phyloP scores from a whole-genome alignment of 1,140 invertebrate species.

The Drosophila cardini region DNA sequence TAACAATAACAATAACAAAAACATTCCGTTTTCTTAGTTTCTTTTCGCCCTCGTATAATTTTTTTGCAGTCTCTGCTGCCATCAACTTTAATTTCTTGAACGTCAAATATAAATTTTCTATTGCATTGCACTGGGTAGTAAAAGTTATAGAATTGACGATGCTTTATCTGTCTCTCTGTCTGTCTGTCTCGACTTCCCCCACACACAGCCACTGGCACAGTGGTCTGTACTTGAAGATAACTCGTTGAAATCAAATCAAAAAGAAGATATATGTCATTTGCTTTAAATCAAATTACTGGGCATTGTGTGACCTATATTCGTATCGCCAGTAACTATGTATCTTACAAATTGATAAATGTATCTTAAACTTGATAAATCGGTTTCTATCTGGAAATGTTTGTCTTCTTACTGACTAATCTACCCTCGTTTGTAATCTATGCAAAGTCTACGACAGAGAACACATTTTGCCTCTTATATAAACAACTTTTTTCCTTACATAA shows the following conservation, averaged over 20 bases:
- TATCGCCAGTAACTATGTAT: slow-evolving; percentile 2
- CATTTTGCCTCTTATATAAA: slow-evolving; percentile 4
- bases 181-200: slow-evolving; percentile 5
- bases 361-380: background rate
- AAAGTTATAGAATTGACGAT: slow-evolving; percentile 22
- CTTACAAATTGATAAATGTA: background rate
- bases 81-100: slow-evolving; percentile 52
- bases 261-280: background rate
- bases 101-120: slow-evolving; percentile 23
- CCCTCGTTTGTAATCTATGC: slow-evolving; percentile 13
- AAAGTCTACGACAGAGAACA: background rate
- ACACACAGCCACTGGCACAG: slow-evolving; percentile 16
- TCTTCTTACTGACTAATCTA: background rate
- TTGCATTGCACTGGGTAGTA: slow-evolving; percentile 18
- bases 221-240: background rate
- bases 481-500: slow-evolving; percentile 20
- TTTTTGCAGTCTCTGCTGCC: slow-evolving; percentile 2
- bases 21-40: background rate
- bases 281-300: background rate
- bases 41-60: slow-evolving; percentile 5
- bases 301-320: background rate
- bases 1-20: background rate
- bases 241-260: background rate
- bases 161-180: no score
- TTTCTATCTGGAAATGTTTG: background rate